Evolutionary conservation across 2,888 invertebrate species (phyloP), one percentile per base, ranked within the genome.

Genomic region (Erebia palarica): DNA sequence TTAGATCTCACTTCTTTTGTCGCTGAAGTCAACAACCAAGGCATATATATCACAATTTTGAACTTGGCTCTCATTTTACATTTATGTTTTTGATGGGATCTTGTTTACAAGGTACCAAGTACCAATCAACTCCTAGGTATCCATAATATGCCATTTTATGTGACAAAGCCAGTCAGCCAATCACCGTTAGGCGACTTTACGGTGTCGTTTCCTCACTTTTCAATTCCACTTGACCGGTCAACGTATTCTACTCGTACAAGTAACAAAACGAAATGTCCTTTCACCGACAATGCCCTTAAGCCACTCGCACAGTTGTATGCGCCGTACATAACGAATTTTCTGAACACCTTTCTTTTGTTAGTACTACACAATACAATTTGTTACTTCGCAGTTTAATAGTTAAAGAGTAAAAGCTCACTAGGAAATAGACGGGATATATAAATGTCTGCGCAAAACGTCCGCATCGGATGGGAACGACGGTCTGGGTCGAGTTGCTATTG

Each of bases 171-270:
- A 13, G 21, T 49, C 63, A 63, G 18, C 63, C 63, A 63, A 63
- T 63, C 63, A 63, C 16, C 47, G 49, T 63, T 63, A 63, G 8
- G 21, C 14, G 47, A 5, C 21, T 63, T 63, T 49, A 63, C 63
- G 21, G 63, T 47, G 63, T 63, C 63, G 63, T 63, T 47, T 63
- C 21, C 49, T 63, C 21, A 63, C 60, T 63, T 63, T 63, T 63
- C 63, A 63, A 63, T 63, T 63, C 21, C 63, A 21, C 18, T 63
- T 49, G 63, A 63, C 49, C 21, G 14, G 13, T 21, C 14, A 47
- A 49, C 2, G 16, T 59, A 61, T 44, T 47, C 47, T 21, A 49
- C 63, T 63, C 63, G 18, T 49, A 21, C 18, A 7, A 14, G 63
- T 49, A 63, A 63, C 49, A 47, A 63, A 63, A 16, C 21, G 49